These are phyloP conservation scores for Hydractinia echinata DNA, from an alignment of 30 jellyfish, hydroid and myxozoan genomes.

Conservation along the genomic window DNA sequence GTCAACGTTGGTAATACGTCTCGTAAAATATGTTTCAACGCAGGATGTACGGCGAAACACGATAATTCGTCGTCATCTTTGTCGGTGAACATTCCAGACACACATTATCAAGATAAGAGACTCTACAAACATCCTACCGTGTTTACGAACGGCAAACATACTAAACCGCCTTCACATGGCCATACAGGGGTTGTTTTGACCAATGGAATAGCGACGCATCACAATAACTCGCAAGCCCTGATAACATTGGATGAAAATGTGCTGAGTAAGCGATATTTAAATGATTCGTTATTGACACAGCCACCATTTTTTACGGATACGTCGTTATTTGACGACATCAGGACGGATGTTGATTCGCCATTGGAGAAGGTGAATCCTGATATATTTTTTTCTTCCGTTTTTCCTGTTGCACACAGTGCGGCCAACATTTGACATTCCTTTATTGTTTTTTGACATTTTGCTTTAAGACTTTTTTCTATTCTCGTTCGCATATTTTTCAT, in stretches of 20 bases:
- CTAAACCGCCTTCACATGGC: not conserved
- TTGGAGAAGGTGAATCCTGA: slow-evolving; percentile 88
- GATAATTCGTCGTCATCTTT: not conserved
- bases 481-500: no score
- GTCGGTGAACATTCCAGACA: not conserved
- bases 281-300: not conserved
- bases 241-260: not conserved
- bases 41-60: not conserved
- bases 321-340: not conserved
- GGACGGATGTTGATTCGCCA: slow-evolving; percentile 36
- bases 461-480: no score
- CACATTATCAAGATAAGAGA: not conserved
- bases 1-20: not conserved
- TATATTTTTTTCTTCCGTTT: slow-evolving; percentile 61
- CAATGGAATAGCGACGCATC: not conserved
- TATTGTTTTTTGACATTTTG: no score
- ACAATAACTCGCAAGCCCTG: not conserved
- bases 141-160: not conserved
- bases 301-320: not conserved
- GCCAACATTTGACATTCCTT: not conserved
- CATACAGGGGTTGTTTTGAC: not conserved
- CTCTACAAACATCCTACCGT: no score
- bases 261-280: not conserved
- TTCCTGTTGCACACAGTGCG: not conserved
- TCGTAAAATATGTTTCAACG: slow-evolving; percentile 1